Percentiles rank a stretch among this genome's conserved stretches.
Evolutionary conservation across 2,113 vertebrate species (phyloP).

Genomic region (Pelmatolapia mariae): DNA sequence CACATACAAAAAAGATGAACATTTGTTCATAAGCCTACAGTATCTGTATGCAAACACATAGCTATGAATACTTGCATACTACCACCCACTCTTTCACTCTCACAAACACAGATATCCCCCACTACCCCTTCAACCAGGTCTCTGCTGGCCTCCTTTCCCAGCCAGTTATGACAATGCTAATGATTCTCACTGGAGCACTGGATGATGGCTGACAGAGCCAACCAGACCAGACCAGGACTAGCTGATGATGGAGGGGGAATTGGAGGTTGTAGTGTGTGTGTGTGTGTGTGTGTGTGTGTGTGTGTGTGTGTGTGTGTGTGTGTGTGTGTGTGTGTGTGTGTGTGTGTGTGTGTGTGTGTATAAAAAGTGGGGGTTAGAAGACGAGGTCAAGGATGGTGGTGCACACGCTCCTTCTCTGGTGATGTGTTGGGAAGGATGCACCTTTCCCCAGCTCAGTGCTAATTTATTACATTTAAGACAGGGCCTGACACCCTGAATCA

Average conservation of each 20-base stretch:
- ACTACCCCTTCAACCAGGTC: background rate
- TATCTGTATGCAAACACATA: background rate
- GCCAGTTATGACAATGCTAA: constrained; percentile 59
- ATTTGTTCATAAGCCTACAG: background rate
- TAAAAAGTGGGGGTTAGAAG: background rate
- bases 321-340: background rate
- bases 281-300: background rate
- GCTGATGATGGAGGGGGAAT: constrained; percentile 5
- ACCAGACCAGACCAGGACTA: constrained; percentile 17
- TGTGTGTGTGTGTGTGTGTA: background rate
- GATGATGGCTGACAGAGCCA: constrained; percentile 56
- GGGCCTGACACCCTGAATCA: constrained; percentile 65
- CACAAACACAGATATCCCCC: background rate
- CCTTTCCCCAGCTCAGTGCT: constrained; percentile 20
- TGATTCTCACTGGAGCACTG: constrained; percentile 46
- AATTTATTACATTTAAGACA: constrained; percentile 68
- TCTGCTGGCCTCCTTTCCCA: constrained; percentile 40
- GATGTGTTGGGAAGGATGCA: constrained; percentile 42
- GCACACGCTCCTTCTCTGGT: constrained; percentile 29
- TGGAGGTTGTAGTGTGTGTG: background rate
- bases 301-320: background rate
- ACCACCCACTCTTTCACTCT: background rate
- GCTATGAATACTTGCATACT: background rate
- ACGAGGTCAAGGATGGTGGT: constrained; percentile 44
- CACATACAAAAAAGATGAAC: background rate